Evolutionary conservation across 2,888 invertebrate genomes (phyloP), one percentile per base, ranked within the genome.

Genomic region (Serrognathus titanus): DNA sequence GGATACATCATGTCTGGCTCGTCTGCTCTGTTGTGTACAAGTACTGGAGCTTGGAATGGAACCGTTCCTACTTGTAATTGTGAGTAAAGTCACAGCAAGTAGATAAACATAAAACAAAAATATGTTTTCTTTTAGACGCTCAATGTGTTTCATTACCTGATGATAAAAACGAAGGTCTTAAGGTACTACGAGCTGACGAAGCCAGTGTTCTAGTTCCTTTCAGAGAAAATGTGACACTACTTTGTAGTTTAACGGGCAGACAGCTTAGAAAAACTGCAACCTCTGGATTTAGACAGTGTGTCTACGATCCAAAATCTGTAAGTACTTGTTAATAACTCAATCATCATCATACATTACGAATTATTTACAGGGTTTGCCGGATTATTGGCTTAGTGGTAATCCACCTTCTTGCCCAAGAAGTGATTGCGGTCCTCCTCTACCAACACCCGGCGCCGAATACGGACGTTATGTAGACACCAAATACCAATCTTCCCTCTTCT

Each of bases 381-480:
- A 93, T 70, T 94, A 94, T 71, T 94, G 94, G 94, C 78, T 94
- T 2, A 93, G 94, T 52, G 95, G 95, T 50, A 81, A 86, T 45
- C 84, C 87, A 66, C 95, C 95, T 0, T 86, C 90, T 48, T 96
- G 95, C 71, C 94, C 94, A 1, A 82, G 95, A 66, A 85, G 89
- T 51, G 92, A 97, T 70, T 97, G 97, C 71, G 96, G 95, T n/a
- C 78, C 85, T 7, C 97, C 97, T 10, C 86, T 91, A 75, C 88
- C 93, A 47, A 93, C 95, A 10, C 92, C 96, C 7, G 97, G 97
- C 20, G 95, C 96, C 1, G 94, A 93, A 75, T 97, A 96, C 70
- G 94, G 95, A 1, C 88, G 90, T 75, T 90, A 88, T 69, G 80
- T 86, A 10, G 94, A 95, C 71, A 94, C 95, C 0, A 89, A 89